Evolutionary conservation across 2,888 invertebrate species (phyloP).

Genomic region (Pardosa pseudoannulata): DNA sequence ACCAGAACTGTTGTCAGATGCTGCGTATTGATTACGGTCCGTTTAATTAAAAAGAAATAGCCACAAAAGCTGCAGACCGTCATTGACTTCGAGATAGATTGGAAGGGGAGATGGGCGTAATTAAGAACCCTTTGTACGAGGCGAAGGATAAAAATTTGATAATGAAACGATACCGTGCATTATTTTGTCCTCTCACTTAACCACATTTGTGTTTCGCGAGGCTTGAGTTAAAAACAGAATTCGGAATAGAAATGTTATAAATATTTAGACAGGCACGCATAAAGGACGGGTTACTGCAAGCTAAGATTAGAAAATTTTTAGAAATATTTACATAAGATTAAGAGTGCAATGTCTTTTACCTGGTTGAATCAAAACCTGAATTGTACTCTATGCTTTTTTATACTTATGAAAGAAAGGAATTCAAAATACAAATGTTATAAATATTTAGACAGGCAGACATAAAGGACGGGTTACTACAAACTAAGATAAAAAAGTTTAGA

Average conservation of each 20-base stretch:
- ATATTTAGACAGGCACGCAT: too few relatives aligned
- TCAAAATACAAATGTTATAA: too few relatives aligned
- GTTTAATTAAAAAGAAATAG: constrained; percentile 62
- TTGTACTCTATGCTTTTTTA: too few relatives aligned
- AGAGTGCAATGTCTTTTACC: too few relatives aligned
- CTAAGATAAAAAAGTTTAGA: too few relatives aligned
- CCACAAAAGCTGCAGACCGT: constrained; percentile 26
- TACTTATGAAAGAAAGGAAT: too few relatives aligned
- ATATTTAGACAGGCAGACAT: too few relatives aligned
- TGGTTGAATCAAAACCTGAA: too few relatives aligned
- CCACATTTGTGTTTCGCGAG: background rate
- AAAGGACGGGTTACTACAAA: too few relatives aligned
- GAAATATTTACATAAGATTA: too few relatives aligned
- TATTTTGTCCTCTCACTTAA: constrained; percentile 50
- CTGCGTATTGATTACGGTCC: constrained; percentile 47
- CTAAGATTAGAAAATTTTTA: too few relatives aligned
- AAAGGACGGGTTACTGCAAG: too few relatives aligned
- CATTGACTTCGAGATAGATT: constrained; percentile 54
- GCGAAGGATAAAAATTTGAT: constrained; percentile 44
- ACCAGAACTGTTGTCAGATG: constrained; percentile 42
- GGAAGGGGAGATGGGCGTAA: constrained; percentile 48
- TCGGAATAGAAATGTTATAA: background rate
- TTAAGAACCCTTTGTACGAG: constrained; percentile 57
- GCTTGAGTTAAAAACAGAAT: background rate
- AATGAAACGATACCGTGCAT: constrained; percentile 63